Conservation (phyloP, 2,113 vertebrate species). For the Asarcornis scutulata region DNA sequence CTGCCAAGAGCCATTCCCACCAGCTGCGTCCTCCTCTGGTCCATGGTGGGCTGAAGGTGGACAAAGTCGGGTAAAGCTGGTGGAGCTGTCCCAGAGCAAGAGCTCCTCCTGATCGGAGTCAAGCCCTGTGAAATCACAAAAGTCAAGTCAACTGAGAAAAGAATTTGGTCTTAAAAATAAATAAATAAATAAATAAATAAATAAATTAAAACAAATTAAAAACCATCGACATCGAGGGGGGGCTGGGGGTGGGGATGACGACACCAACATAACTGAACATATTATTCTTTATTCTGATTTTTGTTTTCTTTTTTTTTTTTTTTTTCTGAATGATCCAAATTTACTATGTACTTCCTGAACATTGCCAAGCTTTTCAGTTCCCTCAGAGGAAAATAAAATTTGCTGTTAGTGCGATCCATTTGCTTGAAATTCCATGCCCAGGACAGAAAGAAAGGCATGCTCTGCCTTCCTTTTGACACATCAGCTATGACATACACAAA, state of each 20-base stretch:
- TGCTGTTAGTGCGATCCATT: not conserved
- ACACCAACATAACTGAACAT: not conserved
- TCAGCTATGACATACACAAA: not conserved
- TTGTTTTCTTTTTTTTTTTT: not conserved
- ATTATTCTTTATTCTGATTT: not conserved
- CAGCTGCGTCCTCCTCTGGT: not conserved
- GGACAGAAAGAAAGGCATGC: not conserved
- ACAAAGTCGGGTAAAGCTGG: not conserved
- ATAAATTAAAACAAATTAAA: not conserved
- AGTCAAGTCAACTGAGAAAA: not conserved
- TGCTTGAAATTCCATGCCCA: not conserved
- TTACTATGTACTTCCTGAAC: not conserved
- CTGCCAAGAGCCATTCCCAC: not conserved
- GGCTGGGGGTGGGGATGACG: too few relatives aligned
- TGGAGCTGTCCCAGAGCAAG: not conserved
- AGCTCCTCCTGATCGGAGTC: not conserved
- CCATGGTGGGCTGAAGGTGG: fast-evolving
- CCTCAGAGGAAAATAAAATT: not conserved
- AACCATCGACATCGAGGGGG: not conserved
- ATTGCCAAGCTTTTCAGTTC: not conserved
- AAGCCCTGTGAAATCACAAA: not conserved
- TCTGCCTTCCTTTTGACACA: not conserved
- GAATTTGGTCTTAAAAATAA: not conserved
- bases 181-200: too few relatives aligned
- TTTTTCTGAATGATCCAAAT: not conserved